These are phyloP conservation scores for Hydroisotoma schaefferi DNA, from an alignment of 2,888 invertebrate species.

Conservation along the genomic window DNA sequence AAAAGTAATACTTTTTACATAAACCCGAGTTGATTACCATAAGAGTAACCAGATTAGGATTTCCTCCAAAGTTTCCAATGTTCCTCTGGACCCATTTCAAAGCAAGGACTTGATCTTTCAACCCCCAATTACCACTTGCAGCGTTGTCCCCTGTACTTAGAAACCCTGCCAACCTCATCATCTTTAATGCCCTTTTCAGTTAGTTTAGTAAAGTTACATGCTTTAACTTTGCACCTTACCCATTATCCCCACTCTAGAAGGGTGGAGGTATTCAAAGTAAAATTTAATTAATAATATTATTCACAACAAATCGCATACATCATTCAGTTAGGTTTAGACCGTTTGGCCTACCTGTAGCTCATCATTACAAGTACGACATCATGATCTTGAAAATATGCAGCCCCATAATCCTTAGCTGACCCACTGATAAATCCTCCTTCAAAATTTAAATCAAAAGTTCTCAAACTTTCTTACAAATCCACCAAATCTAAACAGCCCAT, in stretches of 20 bases:
- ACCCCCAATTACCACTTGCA: slow-evolving; percentile 8
- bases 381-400: slow-evolving; percentile 7
- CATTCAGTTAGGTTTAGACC: too few species aligned
- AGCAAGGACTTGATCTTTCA: slow-evolving; percentile 9
- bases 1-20: too few species aligned
- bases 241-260: not conserved
- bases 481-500: too few species aligned
- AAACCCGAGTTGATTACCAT: too few species aligned
- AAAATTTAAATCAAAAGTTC: not conserved
- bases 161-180: slow-evolving; percentile 4
- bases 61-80: slow-evolving; percentile 8
- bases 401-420: not conserved
- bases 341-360: slow-evolving; percentile 7
- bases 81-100: slow-evolving; percentile 3
- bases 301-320: too few species aligned
- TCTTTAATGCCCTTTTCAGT: too few species aligned
- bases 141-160: slow-evolving; percentile 1
- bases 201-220: too few species aligned
- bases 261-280: too few species aligned
- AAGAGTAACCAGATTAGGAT: too few species aligned
- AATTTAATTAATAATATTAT: too few species aligned
- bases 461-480: too few species aligned
- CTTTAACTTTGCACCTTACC: too few species aligned
- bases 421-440: slow-evolving; percentile 1
- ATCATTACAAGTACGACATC: slow-evolving; percentile 6